phyloP scores from a whole-genome alignment of 2,113 vertebrate species.

The Lepus timidus region DNA sequence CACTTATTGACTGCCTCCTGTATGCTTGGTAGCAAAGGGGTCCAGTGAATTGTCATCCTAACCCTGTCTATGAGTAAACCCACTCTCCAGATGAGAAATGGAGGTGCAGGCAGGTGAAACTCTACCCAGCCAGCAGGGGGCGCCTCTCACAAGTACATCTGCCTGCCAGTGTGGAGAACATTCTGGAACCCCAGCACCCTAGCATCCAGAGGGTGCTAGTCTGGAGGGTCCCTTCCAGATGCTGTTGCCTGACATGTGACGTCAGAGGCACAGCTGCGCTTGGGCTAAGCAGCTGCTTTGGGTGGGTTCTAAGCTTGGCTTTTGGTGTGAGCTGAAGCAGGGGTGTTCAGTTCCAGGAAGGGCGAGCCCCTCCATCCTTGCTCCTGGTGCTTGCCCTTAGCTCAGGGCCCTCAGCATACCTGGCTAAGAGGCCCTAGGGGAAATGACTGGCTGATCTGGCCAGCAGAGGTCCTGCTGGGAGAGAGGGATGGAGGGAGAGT shows the following conservation, averaged over 20 bases:
- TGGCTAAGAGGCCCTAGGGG: not conserved
- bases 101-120: not conserved
- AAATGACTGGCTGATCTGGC: not conserved
- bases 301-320: not conserved
- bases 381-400: not conserved
- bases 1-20: not conserved
- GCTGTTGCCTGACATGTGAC: not conserved
- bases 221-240: not conserved
- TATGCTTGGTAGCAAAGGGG: not conserved
- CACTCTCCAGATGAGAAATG: not conserved
- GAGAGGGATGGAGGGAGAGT: not conserved
- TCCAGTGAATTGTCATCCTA: not conserved
- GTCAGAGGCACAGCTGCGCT: not conserved
- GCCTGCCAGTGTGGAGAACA: not conserved
- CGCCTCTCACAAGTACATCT: not conserved
- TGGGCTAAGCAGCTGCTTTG: not conserved
- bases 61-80: not conserved
- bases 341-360: not conserved
- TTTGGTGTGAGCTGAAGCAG: not conserved
- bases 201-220: not conserved
- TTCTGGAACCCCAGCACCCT: not conserved
- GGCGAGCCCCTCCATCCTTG: not conserved
- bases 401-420: not conserved
- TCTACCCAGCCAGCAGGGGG: not conserved
- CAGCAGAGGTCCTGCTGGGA: not conserved